Evolutionary conservation across 1,140 invertebrate species (phyloP).

Genomic region (Bombus pyrosoma): DNA sequence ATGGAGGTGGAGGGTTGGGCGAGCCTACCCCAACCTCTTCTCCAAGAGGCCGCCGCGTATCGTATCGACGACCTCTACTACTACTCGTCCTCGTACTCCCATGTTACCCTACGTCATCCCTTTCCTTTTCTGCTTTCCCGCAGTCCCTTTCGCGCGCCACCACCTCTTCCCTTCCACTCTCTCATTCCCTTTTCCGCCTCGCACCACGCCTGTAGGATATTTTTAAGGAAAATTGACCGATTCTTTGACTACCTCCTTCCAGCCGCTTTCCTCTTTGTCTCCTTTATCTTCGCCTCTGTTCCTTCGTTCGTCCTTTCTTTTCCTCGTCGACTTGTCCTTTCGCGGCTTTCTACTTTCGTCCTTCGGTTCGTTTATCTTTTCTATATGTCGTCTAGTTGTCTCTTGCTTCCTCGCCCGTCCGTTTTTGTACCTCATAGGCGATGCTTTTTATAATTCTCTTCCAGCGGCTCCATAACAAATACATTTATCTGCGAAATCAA

Average conservation of each 20-base stretch:
- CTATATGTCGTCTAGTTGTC: background rate
- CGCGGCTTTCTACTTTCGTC: constrained; percentile 49
- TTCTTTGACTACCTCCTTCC: constrained; percentile 45
- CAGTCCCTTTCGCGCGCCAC: constrained; percentile 51
- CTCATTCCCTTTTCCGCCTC: constrained; percentile 37
- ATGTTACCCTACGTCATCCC: constrained; percentile 64
- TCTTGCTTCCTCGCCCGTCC: background rate
- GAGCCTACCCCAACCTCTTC: constrained; percentile 81
- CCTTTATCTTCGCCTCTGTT: constrained; percentile 53
- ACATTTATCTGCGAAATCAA: constrained; percentile 41
- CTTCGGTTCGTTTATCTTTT: constrained; percentile 33
- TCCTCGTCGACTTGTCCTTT: constrained; percentile 39
- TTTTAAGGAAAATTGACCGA: constrained; percentile 72
- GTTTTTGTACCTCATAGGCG: background rate
- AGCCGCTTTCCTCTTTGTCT: constrained; percentile 68
- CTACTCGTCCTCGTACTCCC: constrained; percentile 50
- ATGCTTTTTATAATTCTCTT: background rate
- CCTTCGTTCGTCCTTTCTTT: constrained; percentile 10
- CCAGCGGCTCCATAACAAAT: constrained; percentile 2
- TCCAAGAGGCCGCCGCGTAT: constrained; percentile 72
- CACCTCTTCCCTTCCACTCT: constrained; percentile 42
- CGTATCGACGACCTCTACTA: constrained; percentile 80
- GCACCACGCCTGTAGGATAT: constrained; percentile 66
- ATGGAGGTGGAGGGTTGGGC: constrained; percentile 58
- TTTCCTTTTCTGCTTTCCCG: constrained; percentile 59